Evolutionary conservation across 2,888 invertebrate species (phyloP).

Genomic region (Agrotis ipsilon): DNA sequence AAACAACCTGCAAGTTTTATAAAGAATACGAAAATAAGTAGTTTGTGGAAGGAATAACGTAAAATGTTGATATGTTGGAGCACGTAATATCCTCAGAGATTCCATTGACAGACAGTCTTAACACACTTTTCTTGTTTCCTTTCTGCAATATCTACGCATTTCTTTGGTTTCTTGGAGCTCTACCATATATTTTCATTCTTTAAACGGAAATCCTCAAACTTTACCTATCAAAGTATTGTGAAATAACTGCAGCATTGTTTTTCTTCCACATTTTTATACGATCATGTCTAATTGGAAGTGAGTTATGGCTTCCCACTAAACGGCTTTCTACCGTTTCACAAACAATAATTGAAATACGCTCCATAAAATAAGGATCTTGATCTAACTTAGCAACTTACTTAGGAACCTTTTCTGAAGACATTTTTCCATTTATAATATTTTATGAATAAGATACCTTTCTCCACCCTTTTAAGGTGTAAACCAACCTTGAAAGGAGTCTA

Average conservation of each 20-base stretch:
- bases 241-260: neutral
- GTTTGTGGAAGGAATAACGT: neutral
- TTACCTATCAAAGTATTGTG: neutral
- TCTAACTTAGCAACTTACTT: neutral
- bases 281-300: slow-evolving; percentile 1
- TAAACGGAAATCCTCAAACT: neutral
- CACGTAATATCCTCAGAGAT: slow-evolving; percentile 17
- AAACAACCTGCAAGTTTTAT: neutral
- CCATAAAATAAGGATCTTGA: neutral
- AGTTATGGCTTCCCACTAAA: neutral
- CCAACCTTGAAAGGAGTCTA: neutral
- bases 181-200: neutral
- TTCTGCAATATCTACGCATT: slow-evolving; percentile 19
- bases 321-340: neutral
- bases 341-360: neutral
- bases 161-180: slow-evolving; percentile 13
- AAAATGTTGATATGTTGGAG: slow-evolving; percentile 2
- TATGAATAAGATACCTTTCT: neutral
- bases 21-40: neutral
- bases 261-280: neutral
- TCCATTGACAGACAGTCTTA: slow-evolving; percentile 22
- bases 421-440: slow-evolving; percentile 4
- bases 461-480: neutral
- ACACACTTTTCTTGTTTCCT: slow-evolving; percentile 47
- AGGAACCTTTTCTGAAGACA: neutral